Conservation (phyloP, 2,888 invertebrate genomes). For the Orgyia antiqua region DNA sequence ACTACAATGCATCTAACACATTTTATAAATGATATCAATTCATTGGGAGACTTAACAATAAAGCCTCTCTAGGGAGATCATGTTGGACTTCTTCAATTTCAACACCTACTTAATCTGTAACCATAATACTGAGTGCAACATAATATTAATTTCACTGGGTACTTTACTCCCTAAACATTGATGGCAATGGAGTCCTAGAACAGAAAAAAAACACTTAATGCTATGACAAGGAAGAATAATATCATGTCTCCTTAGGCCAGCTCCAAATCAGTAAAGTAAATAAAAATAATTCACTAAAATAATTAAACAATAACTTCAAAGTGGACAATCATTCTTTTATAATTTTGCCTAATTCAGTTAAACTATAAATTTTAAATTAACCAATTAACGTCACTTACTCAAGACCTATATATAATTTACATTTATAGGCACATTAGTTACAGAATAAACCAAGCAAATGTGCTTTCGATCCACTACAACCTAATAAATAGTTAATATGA, state of each 20-base stretch:
- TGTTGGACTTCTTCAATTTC: conserved; percentile 56
- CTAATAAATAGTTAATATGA: conserved; percentile 55
- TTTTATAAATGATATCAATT: conserved; percentile 51
- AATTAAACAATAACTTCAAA: conserved; percentile 33
- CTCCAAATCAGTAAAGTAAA: conserved; percentile 43
- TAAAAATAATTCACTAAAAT: conserved; percentile 36
- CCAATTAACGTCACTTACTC: conserved; percentile 65
- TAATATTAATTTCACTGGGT: conserved; percentile 68
- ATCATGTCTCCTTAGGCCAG: conserved; percentile 63
- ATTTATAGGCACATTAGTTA: conserved; percentile 77
- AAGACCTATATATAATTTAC: conserved; percentile 73
- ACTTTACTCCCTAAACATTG: conserved; percentile 38
- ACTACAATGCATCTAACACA: conserved; percentile 69
- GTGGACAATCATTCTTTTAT: conserved; percentile 39
- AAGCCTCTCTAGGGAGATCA: conserved; percentile 66
- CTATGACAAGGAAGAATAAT: conserved; percentile 47
- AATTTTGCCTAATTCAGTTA: conserved; percentile 43
- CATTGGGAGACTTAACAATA: conserved; percentile 51
- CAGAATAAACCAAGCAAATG: conserved; percentile 70
- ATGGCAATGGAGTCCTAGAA: conserved; percentile 51
- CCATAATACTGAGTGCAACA: conserved; percentile 71
- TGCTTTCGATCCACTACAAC: conserved; percentile 73
- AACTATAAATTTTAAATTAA: conserved; percentile 59
- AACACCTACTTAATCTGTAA: conserved; percentile 54
- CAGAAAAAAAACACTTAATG: conserved; percentile 48